Base-by-base conservation (phyloP, 2,797 vertebrate species). In the Oreochromis mossambicus region DNA sequence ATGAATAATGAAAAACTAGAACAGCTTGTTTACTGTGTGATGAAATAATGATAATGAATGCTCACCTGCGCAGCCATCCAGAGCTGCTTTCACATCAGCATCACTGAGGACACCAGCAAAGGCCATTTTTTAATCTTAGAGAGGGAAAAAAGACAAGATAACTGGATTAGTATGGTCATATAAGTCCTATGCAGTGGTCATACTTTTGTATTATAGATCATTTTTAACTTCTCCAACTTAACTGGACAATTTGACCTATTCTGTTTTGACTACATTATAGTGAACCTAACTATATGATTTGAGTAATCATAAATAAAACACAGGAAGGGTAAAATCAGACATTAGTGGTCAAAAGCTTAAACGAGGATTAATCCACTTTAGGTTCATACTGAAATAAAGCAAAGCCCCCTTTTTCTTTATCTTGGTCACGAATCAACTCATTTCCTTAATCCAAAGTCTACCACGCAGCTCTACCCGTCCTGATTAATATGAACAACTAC, bases 11-110 rank as follows among this genome's bases (percentile, higher is more conserved):
- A 75, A 75, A 70, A 75, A 34, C 17, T 50, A 34, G 4, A 29
- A 12, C 70, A 75, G 15, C 52, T n/a, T 2, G 38, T 78, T 34
- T 8, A 10, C 3, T 41, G 13, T 36, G 3, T 11, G 7, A 11
- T 32, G 9, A 19, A 32, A 17, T 7, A 5, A 50, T 54, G 36
- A 48, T 6, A 29, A n/a, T 24, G 29, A 10, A 6, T 41, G 81
- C 92, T 97, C 96, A 98, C 97, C 97, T 94, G 96, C 10, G 87
- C 96, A 97, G 85, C 93, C 94, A 56, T 92, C 95, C 61, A 98
- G 85, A 29, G 96, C 97, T 76, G 96, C 95, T 81, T 95, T 93
- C 51, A 97, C 90, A 5, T 97, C 96, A 88, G 94, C 96, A 3
- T 97, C 97, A 7, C 36, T 94, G 88, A 98, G 95, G 17, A 97